A percentile compares a stretch with the other conserved stretches of the same genome.
Evolutionary conservation across 2,113 vertebrate species (phyloP).

Genomic region (Hippoglossus stenolepis): DNA sequence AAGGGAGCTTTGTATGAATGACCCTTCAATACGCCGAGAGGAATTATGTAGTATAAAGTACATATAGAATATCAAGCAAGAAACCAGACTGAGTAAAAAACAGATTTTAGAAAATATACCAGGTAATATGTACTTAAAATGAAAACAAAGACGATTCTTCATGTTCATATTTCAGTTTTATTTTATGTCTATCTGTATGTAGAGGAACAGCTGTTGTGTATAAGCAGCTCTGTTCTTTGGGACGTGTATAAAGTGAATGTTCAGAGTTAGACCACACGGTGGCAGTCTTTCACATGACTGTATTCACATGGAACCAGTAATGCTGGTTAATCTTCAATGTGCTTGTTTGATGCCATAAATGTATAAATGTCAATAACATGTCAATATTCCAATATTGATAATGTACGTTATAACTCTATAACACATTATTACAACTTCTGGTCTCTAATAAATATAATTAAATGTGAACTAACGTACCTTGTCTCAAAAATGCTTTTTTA

Average conservation of each 20-base stretch:
- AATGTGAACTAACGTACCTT: neutral
- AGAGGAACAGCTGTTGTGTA: too few relatives aligned
- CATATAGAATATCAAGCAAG: too few relatives aligned
- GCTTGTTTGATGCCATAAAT: neutral
- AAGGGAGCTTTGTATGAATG: too few relatives aligned
- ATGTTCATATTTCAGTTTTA: too few relatives aligned
- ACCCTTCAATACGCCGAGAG: too few relatives aligned
- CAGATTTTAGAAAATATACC: too few relatives aligned
- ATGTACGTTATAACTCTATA: neutral
- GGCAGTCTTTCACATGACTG: constrained; percentile 20
- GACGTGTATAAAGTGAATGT: neutral
- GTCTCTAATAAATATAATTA: neutral
- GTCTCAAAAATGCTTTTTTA: neutral
- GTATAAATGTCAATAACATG: neutral
- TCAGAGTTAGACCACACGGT: constrained; percentile 25
- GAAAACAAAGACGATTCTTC: too few relatives aligned
- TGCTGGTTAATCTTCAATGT: neutral
- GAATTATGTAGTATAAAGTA: too few relatives aligned
- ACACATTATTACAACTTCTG: neutral
- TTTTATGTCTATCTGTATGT: too few relatives aligned
- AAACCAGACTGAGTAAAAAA: too few relatives aligned
- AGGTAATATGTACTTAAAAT: too few relatives aligned
- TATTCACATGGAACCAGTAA: neutral
- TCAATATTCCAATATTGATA: neutral
- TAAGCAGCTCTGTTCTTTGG: too few relatives aligned